Evolutionary conservation across 2,113 vertebrate genomes (phyloP).

Genomic region (Emydocephalus ijimae): DNA sequence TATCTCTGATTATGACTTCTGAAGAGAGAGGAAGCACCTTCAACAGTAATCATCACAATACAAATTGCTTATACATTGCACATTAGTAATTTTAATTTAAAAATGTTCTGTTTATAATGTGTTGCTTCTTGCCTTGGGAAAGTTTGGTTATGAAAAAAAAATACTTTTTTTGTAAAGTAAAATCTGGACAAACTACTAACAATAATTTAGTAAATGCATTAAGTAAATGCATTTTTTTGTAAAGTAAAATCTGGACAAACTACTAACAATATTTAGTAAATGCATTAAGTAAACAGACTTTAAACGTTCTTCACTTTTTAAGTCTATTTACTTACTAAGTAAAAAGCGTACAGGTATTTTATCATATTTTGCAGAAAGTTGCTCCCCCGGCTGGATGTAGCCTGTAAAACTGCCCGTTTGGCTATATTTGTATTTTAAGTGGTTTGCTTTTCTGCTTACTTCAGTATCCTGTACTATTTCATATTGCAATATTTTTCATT

Average conservation of each 20-base stretch:
- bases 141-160: background rate
- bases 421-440: background rate
- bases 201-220: background rate
- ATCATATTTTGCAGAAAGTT: background rate
- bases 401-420: background rate
- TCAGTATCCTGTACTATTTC: background rate
- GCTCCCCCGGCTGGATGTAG: background rate
- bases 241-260: background rate
- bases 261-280: background rate
- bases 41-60: background rate
- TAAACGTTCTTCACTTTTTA: background rate
- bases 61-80: background rate
- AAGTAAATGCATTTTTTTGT: background rate
- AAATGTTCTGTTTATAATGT: background rate
- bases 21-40: background rate
- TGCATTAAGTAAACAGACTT: background rate
- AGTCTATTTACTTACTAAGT: background rate
- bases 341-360: background rate
- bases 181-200: background rate
- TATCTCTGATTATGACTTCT: background rate
- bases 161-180: background rate
- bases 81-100: background rate
- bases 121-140: background rate
- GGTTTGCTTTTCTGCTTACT: slow-evolving; percentile 14
- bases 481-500: slow-evolving; percentile 11